A percentile compares a stretch with the other conserved stretches of the same genome.
These are phyloP conservation scores for Carabus problematicus DNA, from an alignment of 2,888 invertebrate genomes.

Conservation along the genomic window DNA sequence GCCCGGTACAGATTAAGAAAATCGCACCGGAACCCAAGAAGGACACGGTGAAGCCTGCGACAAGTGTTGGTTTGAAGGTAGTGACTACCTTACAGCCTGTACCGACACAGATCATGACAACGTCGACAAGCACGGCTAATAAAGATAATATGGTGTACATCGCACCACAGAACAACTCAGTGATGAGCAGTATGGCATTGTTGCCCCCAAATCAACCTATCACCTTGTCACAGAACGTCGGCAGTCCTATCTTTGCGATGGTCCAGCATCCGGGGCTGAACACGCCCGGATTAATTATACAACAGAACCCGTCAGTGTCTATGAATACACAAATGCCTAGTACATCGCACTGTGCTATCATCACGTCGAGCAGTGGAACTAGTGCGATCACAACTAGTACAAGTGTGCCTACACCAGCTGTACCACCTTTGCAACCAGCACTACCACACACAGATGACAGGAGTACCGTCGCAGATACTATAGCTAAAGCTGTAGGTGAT, in stretches of 20 bases:
- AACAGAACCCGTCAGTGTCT: slow-evolving; percentile 25
- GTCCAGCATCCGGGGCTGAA: slow-evolving; percentile 47
- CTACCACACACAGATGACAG: slow-evolving; percentile 23
- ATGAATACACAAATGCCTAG: slow-evolving; percentile 42
- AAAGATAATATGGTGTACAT: slow-evolving; percentile 45
- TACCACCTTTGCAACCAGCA: neutral
- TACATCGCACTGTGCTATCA: slow-evolving; percentile 22
- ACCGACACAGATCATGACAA: slow-evolving; percentile 22
- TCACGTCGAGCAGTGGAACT: slow-evolving; percentile 14
- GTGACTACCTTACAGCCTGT: slow-evolving; percentile 30
- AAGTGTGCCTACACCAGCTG: slow-evolving; percentile 11
- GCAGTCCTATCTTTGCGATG: slow-evolving; percentile 50
- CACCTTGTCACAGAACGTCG: slow-evolving; percentile 46
- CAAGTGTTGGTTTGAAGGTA: slow-evolving; percentile 43
- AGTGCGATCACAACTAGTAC: slow-evolving; percentile 32
- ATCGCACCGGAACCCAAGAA: slow-evolving; percentile 31
- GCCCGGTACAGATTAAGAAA: slow-evolving; percentile 34
- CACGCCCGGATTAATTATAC: slow-evolving; percentile 22
- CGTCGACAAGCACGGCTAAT: slow-evolving; percentile 39
- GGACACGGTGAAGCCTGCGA: slow-evolving; percentile 16
- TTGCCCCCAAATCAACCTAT: slow-evolving; percentile 51
- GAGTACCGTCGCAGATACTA: slow-evolving; percentile 50
- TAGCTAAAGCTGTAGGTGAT: slow-evolving; percentile 53
- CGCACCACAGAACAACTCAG: slow-evolving; percentile 45
- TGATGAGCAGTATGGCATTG: slow-evolving; percentile 44